These are phyloP conservation scores for Phataginus tetradactyla DNA, from an alignment of 2,797 vertebrate species.

Conservation along the genomic window DNA sequence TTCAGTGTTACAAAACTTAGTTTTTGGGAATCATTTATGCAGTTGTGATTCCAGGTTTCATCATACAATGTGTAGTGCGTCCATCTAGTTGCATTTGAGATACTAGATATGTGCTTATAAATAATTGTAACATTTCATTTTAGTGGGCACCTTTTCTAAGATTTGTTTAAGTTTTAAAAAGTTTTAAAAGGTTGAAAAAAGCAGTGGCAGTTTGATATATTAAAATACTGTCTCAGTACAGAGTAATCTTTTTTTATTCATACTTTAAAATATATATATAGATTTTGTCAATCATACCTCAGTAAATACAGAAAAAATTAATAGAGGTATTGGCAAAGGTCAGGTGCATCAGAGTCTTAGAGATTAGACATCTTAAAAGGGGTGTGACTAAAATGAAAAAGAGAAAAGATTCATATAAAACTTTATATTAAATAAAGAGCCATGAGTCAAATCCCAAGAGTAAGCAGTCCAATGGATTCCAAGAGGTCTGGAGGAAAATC, in stretches of 20 bases:
- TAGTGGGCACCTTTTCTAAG: neutral
- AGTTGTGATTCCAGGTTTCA: neutral
- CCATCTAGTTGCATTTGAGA: constrained; percentile 5
- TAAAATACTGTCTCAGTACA: constrained; percentile 4
- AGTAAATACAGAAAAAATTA: neutral
- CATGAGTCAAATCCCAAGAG: neutral
- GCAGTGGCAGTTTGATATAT: constrained; percentile 20
- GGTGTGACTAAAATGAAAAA: neutral
- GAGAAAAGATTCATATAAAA: neutral
- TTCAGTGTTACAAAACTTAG: constrained; percentile 32
- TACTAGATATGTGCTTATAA: neutral
- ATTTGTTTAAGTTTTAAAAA: neutral
- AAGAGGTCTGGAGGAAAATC: neutral
- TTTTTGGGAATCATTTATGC: constrained; percentile 7
- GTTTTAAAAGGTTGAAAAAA: neutral
- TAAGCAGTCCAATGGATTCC: neutral
- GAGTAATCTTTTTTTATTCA: neutral
- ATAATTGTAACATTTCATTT: neutral
- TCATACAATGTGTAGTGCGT: neutral
- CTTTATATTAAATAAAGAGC: neutral
- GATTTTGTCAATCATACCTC: neutral
- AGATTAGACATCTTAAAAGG: neutral
- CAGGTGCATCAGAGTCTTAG: neutral
- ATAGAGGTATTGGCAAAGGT: neutral
- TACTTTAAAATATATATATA: neutral